These are phyloP conservation scores for Apodemia mormo DNA, from an alignment of 2,888 invertebrate genomes.

Conservation along the genomic window DNA sequence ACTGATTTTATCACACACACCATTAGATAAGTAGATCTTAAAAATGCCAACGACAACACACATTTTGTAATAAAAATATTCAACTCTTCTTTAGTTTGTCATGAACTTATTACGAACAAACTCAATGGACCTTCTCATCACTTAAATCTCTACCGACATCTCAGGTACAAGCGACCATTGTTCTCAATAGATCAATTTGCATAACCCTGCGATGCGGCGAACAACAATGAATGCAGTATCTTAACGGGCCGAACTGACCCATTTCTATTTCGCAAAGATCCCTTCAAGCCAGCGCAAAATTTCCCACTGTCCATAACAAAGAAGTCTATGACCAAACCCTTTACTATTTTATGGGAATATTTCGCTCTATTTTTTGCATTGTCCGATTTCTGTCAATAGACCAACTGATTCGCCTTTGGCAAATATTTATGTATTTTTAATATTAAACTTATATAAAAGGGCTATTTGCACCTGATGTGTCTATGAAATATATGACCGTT, in stretches of 20 bases:
- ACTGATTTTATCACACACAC: no score
- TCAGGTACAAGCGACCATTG: slow-evolving; percentile 51
- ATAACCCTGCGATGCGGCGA: slow-evolving; percentile 64
- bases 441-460: slow-evolving; percentile 58
- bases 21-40: no score
- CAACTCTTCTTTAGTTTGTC: not conserved
- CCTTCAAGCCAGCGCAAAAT: slow-evolving; percentile 62
- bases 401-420: slow-evolving; percentile 71
- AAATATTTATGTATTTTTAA: slow-evolving; percentile 68
- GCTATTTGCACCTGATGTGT: slow-evolving; percentile 49
- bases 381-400: slow-evolving; percentile 59
- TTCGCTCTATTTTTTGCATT: slow-evolving; percentile 80
- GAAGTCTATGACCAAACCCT: slow-evolving; percentile 65
- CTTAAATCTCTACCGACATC: slow-evolving; percentile 48
- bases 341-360: slow-evolving; percentile 77
- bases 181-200: slow-evolving; percentile 59
- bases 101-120: slow-evolving; percentile 24
- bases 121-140: slow-evolving; percentile 29
- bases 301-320: slow-evolving; percentile 77
- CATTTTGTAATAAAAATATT: no score
- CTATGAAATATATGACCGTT: slow-evolving; percentile 61
- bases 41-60: no score
- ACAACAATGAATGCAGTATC: slow-evolving; percentile 59
- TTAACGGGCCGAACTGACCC: slow-evolving; percentile 68
- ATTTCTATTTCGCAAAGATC: slow-evolving; percentile 59